phyloP scores from a whole-genome alignment of 1,140 invertebrate genomes.

The Bombus waltoni region DNA sequence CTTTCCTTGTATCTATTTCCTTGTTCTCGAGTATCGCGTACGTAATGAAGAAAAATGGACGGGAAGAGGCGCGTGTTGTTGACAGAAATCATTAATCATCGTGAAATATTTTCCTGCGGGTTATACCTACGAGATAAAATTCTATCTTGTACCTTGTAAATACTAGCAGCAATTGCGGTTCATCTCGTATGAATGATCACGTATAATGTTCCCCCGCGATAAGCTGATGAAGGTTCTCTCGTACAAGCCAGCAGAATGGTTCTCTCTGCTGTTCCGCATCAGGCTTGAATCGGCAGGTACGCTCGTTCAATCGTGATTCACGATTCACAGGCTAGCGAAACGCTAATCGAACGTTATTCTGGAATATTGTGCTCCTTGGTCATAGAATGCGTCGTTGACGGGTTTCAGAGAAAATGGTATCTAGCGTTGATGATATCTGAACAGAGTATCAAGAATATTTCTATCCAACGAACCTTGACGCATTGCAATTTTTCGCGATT shows the following conservation, averaged over 20 bases:
- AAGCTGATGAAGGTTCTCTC: slow-evolving; percentile 43
- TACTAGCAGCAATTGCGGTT: slow-evolving; percentile 47
- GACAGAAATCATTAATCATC: slow-evolving; percentile 53
- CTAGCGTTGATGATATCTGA: neutral
- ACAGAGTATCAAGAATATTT: neutral
- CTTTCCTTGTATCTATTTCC: slow-evolving; percentile 24
- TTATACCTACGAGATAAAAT: slow-evolving; percentile 18
- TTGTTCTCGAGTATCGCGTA: slow-evolving; percentile 31
- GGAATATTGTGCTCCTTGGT: neutral
- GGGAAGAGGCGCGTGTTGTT: neutral
- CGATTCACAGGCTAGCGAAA: slow-evolving; percentile 47
- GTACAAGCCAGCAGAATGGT: slow-evolving; percentile 20
- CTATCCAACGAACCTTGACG: neutral
- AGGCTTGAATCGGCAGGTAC: slow-evolving; percentile 36
- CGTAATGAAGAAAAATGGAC: slow-evolving; percentile 51
- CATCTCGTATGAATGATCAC: slow-evolving; percentile 46
- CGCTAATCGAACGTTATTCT: slow-evolving; percentile 52
- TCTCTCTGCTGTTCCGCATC: slow-evolving; percentile 1
- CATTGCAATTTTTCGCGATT: neutral
- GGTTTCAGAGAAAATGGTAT: neutral
- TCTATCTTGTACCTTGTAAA: slow-evolving; percentile 45
- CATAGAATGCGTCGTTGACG: neutral
- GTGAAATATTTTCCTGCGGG: slow-evolving; percentile 44
- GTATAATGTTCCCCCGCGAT: slow-evolving; percentile 40
- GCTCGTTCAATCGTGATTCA: slow-evolving; percentile 53